Evolutionary conservation across 2,113 vertebrate species (phyloP).

Genomic region (Centrocercus urophasianus): DNA sequence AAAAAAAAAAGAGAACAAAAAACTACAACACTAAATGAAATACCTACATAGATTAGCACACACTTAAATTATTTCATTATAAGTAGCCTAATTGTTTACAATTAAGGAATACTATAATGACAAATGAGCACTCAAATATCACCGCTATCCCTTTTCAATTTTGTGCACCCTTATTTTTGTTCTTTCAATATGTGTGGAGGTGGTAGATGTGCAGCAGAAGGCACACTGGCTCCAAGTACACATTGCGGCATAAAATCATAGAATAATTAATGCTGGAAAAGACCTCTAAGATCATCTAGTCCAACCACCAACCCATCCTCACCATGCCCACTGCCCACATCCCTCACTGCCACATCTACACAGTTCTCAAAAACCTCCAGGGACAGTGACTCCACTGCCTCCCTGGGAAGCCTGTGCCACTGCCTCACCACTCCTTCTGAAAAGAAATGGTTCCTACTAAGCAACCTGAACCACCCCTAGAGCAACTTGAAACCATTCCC

Average conservation of each 20-base stretch:
- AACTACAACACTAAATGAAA: not conserved
- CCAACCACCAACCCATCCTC: too few relatives aligned
- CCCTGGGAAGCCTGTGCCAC: too few relatives aligned
- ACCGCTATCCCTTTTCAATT: not conserved
- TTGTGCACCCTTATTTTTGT: not conserved
- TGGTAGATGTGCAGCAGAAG: not conserved
- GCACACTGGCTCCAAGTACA: not conserved
- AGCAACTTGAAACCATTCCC: too few relatives aligned
- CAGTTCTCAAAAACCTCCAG: too few relatives aligned
- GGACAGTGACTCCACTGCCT: too few relatives aligned
- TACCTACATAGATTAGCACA: not conserved
- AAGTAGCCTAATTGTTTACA: not conserved
- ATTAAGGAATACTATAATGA: not conserved
- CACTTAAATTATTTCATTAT: not conserved
- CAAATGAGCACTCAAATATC: not conserved
- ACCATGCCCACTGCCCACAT: too few relatives aligned
- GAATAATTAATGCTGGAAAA: too few relatives aligned
- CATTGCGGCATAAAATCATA: rapidly evolving
- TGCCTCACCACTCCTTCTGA: too few relatives aligned
- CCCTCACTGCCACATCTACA: too few relatives aligned
- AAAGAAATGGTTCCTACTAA: too few relatives aligned
- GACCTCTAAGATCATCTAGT: too few relatives aligned
- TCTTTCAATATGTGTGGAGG: not conserved
- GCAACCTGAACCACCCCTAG: too few relatives aligned
- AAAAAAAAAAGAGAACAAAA: not conserved